phyloP scores from a whole-genome alignment of 1,140 invertebrate genomes.

The Hycleus phaleratus region DNA sequence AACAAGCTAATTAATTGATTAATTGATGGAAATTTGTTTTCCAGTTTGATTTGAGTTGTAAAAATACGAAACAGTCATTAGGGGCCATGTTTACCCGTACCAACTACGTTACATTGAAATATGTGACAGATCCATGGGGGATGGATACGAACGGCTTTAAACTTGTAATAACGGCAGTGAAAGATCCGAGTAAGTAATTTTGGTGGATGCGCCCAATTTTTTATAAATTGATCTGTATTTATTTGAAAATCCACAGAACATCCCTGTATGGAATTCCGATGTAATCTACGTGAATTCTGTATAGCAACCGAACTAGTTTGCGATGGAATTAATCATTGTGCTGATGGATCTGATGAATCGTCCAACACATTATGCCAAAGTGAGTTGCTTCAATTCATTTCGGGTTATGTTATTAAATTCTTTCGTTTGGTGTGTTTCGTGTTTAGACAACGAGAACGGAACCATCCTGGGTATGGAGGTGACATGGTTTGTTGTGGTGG shows the following conservation, averaged over 20 bases:
- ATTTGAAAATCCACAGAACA: constrained; percentile 56
- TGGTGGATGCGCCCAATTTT: not conserved
- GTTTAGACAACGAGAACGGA: constrained; percentile 59
- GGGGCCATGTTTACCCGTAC: constrained; percentile 82
- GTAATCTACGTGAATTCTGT: constrained; percentile 78
- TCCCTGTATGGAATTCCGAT: constrained; percentile 79
- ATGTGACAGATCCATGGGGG: constrained; percentile 87
- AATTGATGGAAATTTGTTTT: not conserved
- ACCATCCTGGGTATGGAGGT: constrained; percentile 67
- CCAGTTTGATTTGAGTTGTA: constrained; percentile 83
- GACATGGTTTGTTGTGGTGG: constrained; percentile 64
- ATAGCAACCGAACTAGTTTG: constrained; percentile 81
- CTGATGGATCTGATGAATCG: constrained; percentile 84
- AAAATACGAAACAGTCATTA: constrained; percentile 78
- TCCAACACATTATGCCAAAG: constrained; percentile 72
- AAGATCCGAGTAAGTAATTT: constrained; percentile 72
- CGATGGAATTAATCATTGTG: constrained; percentile 86
- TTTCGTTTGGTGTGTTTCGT: constrained; percentile 20
- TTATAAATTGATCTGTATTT: not conserved
- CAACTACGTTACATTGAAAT: constrained; percentile 89
- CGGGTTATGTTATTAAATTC: constrained; percentile 3
- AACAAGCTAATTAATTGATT: not conserved
- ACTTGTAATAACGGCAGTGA: constrained; percentile 87
- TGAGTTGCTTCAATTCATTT: constrained; percentile 45
- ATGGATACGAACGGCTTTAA: constrained; percentile 85